These are phyloP conservation scores for Amazona guildingii DNA, from an alignment of 2,113 vertebrate species.

Conservation along the genomic window DNA sequence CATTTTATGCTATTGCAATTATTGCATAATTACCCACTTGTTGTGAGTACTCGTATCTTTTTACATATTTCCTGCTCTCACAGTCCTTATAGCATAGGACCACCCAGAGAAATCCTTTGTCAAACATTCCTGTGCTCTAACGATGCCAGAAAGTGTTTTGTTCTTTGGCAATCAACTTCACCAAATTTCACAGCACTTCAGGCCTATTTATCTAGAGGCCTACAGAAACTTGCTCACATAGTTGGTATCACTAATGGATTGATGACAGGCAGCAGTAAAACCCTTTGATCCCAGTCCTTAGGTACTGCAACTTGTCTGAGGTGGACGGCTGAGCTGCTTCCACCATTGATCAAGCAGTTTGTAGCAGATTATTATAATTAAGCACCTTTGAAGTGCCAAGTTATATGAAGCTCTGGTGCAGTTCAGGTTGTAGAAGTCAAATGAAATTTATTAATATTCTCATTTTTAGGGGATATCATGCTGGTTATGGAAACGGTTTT, in stretches of 20 bases:
- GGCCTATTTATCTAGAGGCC: background rate
- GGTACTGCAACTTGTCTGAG: background rate
- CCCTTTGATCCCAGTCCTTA: background rate
- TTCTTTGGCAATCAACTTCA: background rate
- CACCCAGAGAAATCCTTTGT: background rate
- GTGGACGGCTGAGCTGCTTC: background rate
- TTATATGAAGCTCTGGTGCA: background rate
- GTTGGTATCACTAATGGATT: background rate
- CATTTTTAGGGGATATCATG: background rate
- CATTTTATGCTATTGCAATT: background rate
- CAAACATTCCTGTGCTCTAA: background rate
- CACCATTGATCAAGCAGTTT: constrained; percentile 20
- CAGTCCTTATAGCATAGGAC: background rate
- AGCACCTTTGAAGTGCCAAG: constrained; percentile 7
- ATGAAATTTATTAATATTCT: background rate
- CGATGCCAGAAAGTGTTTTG: constrained; percentile 18
- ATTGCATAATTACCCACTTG: constrained; percentile 23
- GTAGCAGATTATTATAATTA: constrained; percentile 28
- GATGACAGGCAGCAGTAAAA: background rate
- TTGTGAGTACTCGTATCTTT: background rate
- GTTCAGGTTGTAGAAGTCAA: background rate
- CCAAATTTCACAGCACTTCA: background rate
- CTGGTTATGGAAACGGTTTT: background rate
- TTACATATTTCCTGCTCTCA: background rate
- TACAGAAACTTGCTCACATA: background rate